Percentiles rank a stretch among this genome's conserved stretches.
These are phyloP conservation scores for Synergus gifuensis DNA, from an alignment of 2,888 invertebrate species.

Conservation along the genomic window DNA sequence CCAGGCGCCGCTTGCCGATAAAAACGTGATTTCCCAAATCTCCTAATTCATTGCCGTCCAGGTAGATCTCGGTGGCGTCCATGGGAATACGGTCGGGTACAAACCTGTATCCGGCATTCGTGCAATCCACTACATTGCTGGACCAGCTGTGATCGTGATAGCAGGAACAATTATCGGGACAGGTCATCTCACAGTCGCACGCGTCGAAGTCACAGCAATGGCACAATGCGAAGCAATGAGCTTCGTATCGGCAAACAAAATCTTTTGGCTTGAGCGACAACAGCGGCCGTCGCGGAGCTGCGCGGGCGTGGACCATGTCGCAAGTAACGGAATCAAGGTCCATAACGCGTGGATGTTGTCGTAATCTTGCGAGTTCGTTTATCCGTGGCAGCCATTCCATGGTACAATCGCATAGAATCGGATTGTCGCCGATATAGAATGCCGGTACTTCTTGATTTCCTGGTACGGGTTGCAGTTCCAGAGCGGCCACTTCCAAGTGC, in stretches of 20 bases:
- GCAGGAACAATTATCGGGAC: constrained; percentile 91
- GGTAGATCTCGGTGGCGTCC: constrained; percentile 93
- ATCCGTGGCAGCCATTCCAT: constrained; percentile 92
- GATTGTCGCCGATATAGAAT: constrained; percentile 90
- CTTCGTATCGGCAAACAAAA: constrained; percentile 89
- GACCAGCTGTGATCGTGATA: constrained; percentile 93
- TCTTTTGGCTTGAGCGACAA: constrained; percentile 86
- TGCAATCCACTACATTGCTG: constrained; percentile 91
- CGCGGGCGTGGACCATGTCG: constrained; percentile 84
- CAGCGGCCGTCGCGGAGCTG: constrained; percentile 82
- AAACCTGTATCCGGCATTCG: constrained; percentile 85
- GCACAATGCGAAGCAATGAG: constrained; percentile 91
- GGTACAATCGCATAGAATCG: constrained; percentile 90
- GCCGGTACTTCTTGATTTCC: constrained; percentile 86
- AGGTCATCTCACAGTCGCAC: constrained; percentile 95
- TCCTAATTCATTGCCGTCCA: constrained; percentile 89
- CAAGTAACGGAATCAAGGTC: constrained; percentile 90
- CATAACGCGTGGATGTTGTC: constrained; percentile 88
- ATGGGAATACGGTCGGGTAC: constrained; percentile 91
- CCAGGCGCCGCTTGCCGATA: constrained; percentile 90
- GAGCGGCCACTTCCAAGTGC: constrained; percentile 85
- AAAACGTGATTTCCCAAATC: constrained; percentile 91
- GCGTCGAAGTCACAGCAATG: constrained; percentile 87
- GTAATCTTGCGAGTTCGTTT: constrained; percentile 85
- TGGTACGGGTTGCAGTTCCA: constrained; percentile 83